Evolutionary conservation across 37 sponge, comb jelly and placozoan species (phyloP).

Genomic region (Chondrilla cf. caribensis): DNA sequence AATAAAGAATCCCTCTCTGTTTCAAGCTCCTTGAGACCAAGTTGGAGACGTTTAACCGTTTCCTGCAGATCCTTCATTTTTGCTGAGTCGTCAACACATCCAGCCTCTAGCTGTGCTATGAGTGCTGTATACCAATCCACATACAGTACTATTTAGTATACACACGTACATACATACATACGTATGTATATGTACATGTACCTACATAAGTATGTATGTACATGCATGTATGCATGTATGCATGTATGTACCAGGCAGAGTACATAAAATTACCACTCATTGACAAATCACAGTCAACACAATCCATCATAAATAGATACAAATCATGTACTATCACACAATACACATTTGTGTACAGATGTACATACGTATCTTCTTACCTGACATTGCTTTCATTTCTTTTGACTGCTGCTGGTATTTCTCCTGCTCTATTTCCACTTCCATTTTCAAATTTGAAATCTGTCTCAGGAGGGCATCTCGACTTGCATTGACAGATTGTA

Average conservation of each 20-base stretch:
- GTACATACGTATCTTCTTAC: conserved; percentile 24
- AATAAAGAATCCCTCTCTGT: conserved; percentile 33
- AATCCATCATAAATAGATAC: no score
- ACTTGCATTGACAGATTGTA: conserved; percentile 19
- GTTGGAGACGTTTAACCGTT: conserved; percentile 4
- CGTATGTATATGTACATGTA: no score
- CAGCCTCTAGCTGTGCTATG: conserved; percentile 52
- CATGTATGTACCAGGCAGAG: no score
- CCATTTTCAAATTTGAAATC: conserved; percentile 7
- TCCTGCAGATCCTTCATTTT: conserved; percentile 33
- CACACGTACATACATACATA: not conserved
- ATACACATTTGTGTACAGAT: not conserved
- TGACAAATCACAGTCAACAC: no score
- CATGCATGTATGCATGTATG: not conserved
- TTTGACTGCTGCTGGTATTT: conserved; percentile 44
- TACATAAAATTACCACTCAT: no score
- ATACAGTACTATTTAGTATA: not conserved
- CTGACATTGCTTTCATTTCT: conserved; percentile 47
- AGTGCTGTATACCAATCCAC: conserved; percentile 18
- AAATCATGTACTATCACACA: no score
- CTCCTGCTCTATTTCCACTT: conserved; percentile 37
- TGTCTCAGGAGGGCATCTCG: not conserved
- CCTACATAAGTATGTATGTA: not conserved
- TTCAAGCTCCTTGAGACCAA: conserved; percentile 31
- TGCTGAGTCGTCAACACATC: conserved; percentile 30